phyloP scores from a whole-genome alignment of 2,113 vertebrate genomes.

The Gymnorhina tibicen region DNA sequence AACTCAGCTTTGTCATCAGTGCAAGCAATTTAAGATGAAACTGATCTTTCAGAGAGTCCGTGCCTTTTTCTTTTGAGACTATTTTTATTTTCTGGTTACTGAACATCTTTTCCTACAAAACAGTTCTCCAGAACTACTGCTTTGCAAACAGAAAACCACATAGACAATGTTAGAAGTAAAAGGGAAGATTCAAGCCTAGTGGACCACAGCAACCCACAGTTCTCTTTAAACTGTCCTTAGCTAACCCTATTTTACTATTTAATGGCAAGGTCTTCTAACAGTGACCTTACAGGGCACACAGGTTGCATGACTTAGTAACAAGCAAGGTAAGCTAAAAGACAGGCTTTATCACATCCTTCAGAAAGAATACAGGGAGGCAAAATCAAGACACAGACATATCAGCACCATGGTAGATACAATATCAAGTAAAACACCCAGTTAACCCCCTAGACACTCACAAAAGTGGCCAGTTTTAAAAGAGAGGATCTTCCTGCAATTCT shows the following conservation, averaged over 20 bases:
- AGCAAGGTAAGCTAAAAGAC: neutral
- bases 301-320: neutral
- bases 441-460: neutral
- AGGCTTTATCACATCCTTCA: neutral
- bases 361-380: neutral
- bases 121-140: constrained; percentile 41
- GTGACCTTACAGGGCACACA: neutral
- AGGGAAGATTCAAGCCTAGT: constrained; percentile 3
- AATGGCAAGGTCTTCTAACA: neutral
- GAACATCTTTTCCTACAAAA: constrained; percentile 24
- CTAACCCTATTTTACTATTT: neutral
- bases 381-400: neutral
- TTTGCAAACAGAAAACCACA: constrained; percentile 58
- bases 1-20: constrained; percentile 73
- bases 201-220: neutral
- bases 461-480: neutral
- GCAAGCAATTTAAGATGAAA: constrained; percentile 67
- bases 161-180: neutral
- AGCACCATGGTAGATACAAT: neutral
- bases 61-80: constrained; percentile 53
- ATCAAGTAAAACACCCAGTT: neutral
- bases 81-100: constrained; percentile 69
- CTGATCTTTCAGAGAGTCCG: constrained; percentile 19
- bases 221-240: neutral
- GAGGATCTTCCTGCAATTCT: neutral